phyloP scores from a whole-genome alignment of 2,888 invertebrate species.

The Drosophila putrida region DNA sequence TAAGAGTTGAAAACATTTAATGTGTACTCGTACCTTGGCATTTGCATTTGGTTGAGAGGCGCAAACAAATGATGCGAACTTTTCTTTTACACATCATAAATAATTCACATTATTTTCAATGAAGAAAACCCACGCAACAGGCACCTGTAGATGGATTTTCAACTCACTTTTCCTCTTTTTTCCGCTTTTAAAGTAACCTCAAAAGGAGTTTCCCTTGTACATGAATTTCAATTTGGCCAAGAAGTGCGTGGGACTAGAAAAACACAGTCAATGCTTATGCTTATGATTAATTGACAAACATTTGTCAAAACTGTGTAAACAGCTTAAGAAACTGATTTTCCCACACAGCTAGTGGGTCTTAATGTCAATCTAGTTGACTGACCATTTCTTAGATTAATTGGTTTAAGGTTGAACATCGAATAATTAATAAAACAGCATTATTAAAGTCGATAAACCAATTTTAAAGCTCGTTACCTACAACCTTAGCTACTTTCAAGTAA shows the following conservation, averaged over 20 bases:
- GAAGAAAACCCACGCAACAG: conserved; percentile 33
- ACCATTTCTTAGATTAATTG: conserved; percentile 3
- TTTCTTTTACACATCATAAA: conserved; percentile 50
- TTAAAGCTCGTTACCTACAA: neutral
- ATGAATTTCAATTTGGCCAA: conserved; percentile 41
- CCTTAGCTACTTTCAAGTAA: neutral
- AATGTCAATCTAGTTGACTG: conserved; percentile 34
- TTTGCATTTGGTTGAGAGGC: conserved; percentile 17
- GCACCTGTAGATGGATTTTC: conserved; percentile 18
- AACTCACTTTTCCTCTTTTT: conserved; percentile 6
- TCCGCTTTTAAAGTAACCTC: conserved; percentile 6
- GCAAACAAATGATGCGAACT: conserved; percentile 43
- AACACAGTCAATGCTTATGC: conserved; percentile 12
- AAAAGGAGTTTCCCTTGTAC: conserved; percentile 16
- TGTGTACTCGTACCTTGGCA: conserved; percentile 5
- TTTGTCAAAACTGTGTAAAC: conserved; percentile 33
- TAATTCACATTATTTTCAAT: conserved; percentile 65
- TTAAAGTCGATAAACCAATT: neutral
- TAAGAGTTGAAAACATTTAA: neutral
- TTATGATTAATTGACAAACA: conserved; percentile 45
- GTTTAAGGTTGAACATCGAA: neutral
- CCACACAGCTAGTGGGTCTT: neutral
- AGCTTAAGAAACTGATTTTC: conserved; percentile 20
- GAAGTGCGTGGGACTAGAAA: conserved; percentile 5
- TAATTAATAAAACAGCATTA: conserved; percentile 3